These are phyloP conservation scores for Istiophorus platypterus DNA, from an alignment of 2,113 vertebrate species.

Conservation along the genomic window DNA sequence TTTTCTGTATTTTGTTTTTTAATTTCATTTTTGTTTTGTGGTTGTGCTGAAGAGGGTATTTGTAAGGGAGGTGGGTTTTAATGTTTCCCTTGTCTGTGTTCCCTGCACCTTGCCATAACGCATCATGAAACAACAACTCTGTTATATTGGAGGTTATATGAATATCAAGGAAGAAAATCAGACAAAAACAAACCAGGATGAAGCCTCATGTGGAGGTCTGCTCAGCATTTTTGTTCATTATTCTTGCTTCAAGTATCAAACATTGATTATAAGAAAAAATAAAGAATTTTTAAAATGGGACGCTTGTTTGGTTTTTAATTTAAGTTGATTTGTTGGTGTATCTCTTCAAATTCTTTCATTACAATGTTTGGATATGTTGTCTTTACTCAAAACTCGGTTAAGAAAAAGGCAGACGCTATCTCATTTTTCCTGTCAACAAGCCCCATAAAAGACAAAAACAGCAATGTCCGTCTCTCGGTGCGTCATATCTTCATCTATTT, in stretches of 20 bases:
- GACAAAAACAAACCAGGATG: conserved; percentile 62
- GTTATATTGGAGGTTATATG: conserved; percentile 45
- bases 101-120: conserved; percentile 78
- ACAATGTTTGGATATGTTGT: background rate
- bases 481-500: background rate
- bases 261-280: conserved; percentile 83
- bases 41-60: conserved; percentile 78
- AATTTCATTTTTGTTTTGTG: conserved; percentile 51
- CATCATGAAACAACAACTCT: conserved; percentile 64
- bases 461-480: background rate
- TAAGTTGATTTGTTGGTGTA: background rate
- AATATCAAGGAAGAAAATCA: conserved; percentile 58
- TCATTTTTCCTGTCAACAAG: background rate
- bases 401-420: background rate
- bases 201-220: conserved; percentile 66
- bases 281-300: conserved; percentile 79
- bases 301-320: conserved; percentile 4
- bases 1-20: conserved; percentile 51
- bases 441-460: background rate
- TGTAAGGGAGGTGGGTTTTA: conserved; percentile 75
- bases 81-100: conserved; percentile 72
- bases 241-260: conserved; percentile 84
- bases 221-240: conserved; percentile 77
- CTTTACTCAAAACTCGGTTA: background rate
- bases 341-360: background rate